Conservation (phyloP, 2,113 vertebrate species). For the Probosciger aterrimus region DNA sequence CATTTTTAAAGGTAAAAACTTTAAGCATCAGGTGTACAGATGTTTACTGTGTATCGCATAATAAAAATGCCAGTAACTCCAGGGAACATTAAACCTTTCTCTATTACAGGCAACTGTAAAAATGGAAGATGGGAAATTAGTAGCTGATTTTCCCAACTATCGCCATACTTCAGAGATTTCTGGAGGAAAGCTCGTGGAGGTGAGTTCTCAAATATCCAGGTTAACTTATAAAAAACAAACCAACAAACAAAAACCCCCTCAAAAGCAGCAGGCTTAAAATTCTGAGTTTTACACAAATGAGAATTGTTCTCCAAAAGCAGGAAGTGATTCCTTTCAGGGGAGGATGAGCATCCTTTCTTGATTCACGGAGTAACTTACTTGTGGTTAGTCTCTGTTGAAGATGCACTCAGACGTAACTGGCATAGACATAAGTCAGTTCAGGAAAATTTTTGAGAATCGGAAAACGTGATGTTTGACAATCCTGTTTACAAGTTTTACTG, state of each 20-base stretch:
- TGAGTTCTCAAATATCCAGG: constrained; percentile 55
- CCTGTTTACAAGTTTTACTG: background rate
- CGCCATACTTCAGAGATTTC: constrained; percentile 78
- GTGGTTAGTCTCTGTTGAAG: background rate
- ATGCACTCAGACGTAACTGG: background rate
- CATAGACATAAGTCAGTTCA: background rate
- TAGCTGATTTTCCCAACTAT: constrained; percentile 81
- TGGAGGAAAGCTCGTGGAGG: constrained; percentile 84
- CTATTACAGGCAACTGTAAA: constrained; percentile 74
- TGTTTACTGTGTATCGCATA: background rate
- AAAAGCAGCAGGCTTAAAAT: background rate
- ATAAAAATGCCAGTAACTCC: background rate
- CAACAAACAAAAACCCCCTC: background rate
- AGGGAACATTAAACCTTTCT: background rate
- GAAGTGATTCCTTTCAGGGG: background rate
- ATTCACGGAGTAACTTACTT: background rate
- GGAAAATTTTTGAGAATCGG: background rate
- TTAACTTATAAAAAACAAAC: background rate
- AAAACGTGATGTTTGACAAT: background rate
- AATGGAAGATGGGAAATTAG: constrained; percentile 78
- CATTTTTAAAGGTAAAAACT: background rate
- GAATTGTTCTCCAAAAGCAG: background rate
- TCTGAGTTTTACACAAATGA: background rate
- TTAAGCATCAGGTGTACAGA: background rate
- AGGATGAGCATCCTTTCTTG: background rate